phyloP scores from a whole-genome alignment of 2,888 invertebrate genomes.

The Callosobruchus maculatus region DNA sequence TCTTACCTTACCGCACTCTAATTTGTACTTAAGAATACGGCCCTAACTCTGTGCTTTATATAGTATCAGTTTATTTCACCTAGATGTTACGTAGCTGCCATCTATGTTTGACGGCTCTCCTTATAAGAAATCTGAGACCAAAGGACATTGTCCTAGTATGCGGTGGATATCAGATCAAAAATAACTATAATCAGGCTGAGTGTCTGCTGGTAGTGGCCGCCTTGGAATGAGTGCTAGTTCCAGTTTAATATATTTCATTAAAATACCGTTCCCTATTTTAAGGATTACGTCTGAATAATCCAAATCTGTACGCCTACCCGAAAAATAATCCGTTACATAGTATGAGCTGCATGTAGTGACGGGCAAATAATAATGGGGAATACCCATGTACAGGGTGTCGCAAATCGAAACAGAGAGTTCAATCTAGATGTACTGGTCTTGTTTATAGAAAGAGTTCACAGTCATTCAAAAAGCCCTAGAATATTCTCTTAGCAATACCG shows the following conservation, averaged over 20 bases:
- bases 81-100: not conserved
- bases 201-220: not conserved
- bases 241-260: not conserved
- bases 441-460: too few species aligned
- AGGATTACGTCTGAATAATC: not conserved
- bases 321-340: not conserved
- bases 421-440: too few species aligned
- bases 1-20: too few species aligned
- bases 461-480: too few species aligned
- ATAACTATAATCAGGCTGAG: not conserved
- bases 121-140: not conserved
- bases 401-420: too few species aligned
- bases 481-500: too few species aligned
- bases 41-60: too few species aligned
- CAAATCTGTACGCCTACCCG: not conserved
- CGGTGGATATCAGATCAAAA: not conserved
- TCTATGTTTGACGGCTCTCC: not conserved
- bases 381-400: too few species aligned
- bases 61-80: too few species aligned
- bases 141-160: not conserved
- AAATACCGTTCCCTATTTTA: not conserved
- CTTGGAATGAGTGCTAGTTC: not conserved
- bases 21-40: too few species aligned
- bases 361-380: too few species aligned
- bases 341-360: too few species aligned